These are phyloP conservation scores for Hexactinellida sp. DNA, from an alignment of 37 sponge, comb jelly and placozoan species.

Conservation along the genomic window DNA sequence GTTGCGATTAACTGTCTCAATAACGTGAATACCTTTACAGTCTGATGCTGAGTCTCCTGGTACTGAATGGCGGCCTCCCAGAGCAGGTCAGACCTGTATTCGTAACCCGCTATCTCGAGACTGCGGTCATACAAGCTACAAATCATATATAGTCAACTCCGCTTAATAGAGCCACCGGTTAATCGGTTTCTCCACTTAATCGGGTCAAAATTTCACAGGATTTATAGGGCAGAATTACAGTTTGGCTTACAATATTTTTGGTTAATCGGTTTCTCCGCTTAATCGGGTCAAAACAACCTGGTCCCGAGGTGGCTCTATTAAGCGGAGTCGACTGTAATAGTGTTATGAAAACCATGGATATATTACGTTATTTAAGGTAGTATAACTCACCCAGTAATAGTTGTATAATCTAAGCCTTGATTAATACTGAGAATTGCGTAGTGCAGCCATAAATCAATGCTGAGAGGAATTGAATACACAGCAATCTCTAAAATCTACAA, in stretches of 20 bases:
- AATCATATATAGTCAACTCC: not conserved
- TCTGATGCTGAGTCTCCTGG: conserved; percentile 37
- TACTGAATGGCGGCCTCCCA: conserved; percentile 69
- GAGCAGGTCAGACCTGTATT: conserved; percentile 60
- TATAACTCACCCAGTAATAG: not conserved
- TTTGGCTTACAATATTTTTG: too few relatives aligned
- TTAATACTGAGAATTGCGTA: conserved; percentile 45
- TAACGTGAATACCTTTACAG: conserved; percentile 27
- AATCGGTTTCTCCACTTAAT: too few relatives aligned
- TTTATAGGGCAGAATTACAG: too few relatives aligned
- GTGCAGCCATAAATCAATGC: conserved; percentile 78
- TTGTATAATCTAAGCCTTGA: conserved; percentile 18
- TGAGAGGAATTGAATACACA: conserved; percentile 65
- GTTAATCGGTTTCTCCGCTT: too few relatives aligned
- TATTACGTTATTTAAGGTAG: too few relatives aligned
- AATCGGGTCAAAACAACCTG: too few relatives aligned
- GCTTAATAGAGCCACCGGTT: not conserved
- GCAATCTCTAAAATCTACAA: conserved; percentile 50
- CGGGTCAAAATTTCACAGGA: too few relatives aligned
- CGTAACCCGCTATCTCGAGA: conserved; percentile 46
- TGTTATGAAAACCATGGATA: conserved; percentile 16
- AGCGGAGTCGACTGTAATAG: too few relatives aligned
- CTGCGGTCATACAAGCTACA: conserved; percentile 59
- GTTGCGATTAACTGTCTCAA: conserved; percentile 51
- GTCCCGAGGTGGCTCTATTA: too few relatives aligned